Evolutionary conservation across 2,888 invertebrate species (phyloP), one percentile per base, ranked within the genome.

Genomic region (Cloeon dipterum): DNA sequence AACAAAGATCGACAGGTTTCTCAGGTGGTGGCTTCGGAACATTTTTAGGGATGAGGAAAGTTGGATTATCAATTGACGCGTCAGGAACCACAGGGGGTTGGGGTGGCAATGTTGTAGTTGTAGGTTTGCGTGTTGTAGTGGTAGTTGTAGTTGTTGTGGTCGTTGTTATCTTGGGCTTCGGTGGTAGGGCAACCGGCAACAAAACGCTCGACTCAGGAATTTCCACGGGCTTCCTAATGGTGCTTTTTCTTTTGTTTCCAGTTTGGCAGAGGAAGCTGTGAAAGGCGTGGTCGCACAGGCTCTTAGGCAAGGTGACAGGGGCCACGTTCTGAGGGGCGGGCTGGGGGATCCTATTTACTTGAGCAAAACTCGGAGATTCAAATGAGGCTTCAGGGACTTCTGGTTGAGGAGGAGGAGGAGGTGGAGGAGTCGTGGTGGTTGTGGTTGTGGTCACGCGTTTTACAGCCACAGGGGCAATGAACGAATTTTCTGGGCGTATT

Each of bases 241-340:
- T 29, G n/a, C n/a, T 29, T 5, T n/a, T 29, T 5, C 13, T 29
- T 14, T 8, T n/a, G n/a, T 29, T 29, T 5, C 29, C 35, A 2
- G 41, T 37, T 26, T 41, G 39, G 29, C 40, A 41, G 4, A 41
- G 32, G 38, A 32, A 41, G 14, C 37, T 35, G 34, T 40, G 41
- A 32, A 41, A 41, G 1, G 41, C 33, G 14, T 41, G 41, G 2
- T 32, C 35, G 23, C 41, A 41, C 14, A 35, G 35, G 21, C 40
- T 38, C 13, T 38, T 46, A 13, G 47, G 47, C 29, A 46, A 45
- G 32, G 44, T 42, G 20, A 53, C 50, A 14, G 16, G 16, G 8
- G 8, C n/a, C 14, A 14, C 16, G 7, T n/a, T 14, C 29, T n/a
- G n/a, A 7, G 16, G n/a, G 11, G 29, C 13, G 21, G 21, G 21